Evolutionary conservation across 2,113 vertebrate species (phyloP).

Genomic region (Dipodomys ordii): DNA sequence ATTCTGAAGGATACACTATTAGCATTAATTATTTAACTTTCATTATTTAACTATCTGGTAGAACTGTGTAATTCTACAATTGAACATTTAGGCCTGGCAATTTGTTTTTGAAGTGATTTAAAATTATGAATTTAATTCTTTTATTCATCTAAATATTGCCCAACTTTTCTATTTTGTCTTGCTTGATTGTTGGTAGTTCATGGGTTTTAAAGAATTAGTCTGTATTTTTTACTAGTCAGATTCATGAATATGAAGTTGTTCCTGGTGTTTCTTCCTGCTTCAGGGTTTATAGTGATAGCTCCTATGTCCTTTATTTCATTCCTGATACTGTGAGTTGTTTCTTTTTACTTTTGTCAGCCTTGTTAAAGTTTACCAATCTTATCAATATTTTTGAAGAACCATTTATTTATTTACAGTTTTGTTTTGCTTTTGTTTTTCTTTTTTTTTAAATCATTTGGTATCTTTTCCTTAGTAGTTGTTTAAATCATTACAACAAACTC

Average conservation of each 20-base stretch:
- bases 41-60: not conserved
- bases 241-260: not conserved
- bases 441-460: not conserved
- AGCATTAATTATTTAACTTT: not conserved
- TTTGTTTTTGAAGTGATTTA: not conserved
- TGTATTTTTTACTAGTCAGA: not conserved
- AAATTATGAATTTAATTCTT: not conserved
- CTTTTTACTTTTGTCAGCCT: not conserved
- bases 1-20: not conserved
- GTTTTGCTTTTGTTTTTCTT: not conserved
- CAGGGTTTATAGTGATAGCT: not conserved
- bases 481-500: not conserved
- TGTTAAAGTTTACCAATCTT: not conserved
- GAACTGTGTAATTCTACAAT: not conserved
- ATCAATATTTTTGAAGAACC: not conserved
- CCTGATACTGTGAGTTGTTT: not conserved
- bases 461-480: constrained; percentile 9
- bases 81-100: not conserved
- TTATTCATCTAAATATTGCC: not conserved
- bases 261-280: not conserved
- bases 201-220: not conserved
- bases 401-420: not conserved
- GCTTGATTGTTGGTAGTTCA: not conserved
- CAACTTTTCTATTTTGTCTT: not conserved
- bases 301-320: not conserved